These are phyloP conservation scores for Cladopsammia gracilis DNA, from an alignment of 64 coral and sea anemone species.

Conservation along the genomic window DNA sequence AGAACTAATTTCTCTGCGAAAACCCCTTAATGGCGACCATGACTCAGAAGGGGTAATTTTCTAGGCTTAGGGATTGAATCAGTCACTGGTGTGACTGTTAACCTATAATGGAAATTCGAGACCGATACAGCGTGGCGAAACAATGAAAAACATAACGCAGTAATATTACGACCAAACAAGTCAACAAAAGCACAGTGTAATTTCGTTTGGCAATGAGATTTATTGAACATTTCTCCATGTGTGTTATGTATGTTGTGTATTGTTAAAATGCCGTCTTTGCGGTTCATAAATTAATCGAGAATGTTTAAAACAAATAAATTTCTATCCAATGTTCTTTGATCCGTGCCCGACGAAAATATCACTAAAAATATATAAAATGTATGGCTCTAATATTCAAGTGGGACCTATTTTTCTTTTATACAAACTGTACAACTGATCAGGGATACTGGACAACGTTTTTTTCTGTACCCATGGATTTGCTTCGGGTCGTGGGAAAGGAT, in stretches of 20 bases:
- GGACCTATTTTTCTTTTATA: not conserved
- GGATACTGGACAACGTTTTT: conserved; percentile 15
- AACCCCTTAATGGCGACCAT: not conserved
- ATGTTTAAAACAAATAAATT: conserved; percentile 50
- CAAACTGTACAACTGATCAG: conserved; percentile 39
- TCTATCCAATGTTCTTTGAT: conserved; percentile 9
- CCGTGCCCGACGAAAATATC: conserved; percentile 34
- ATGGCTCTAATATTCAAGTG: conserved; percentile 21
- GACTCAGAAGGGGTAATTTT: not conserved
- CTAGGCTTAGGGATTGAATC: not conserved
- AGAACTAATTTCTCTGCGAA: not conserved
- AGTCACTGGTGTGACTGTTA: too few relatives aligned
- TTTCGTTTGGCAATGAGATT: conserved; percentile 15
- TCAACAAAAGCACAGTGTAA: not conserved
- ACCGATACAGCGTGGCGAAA: not conserved
- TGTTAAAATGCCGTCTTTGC: conserved; percentile 21
- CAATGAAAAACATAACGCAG: not conserved
- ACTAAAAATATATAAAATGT: conserved; percentile 47
- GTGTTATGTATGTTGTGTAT: conserved; percentile 6
- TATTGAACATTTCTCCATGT: conserved; percentile 13
- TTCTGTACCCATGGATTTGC: not conserved
- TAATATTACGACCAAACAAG: not conserved
- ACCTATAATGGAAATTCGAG: not conserved
- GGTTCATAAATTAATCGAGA: conserved; percentile 58
- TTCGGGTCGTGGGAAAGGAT: not conserved